Base-by-base conservation (phyloP, 2,113 vertebrate species). In the Thamnaconus septentrionalis region DNA sequence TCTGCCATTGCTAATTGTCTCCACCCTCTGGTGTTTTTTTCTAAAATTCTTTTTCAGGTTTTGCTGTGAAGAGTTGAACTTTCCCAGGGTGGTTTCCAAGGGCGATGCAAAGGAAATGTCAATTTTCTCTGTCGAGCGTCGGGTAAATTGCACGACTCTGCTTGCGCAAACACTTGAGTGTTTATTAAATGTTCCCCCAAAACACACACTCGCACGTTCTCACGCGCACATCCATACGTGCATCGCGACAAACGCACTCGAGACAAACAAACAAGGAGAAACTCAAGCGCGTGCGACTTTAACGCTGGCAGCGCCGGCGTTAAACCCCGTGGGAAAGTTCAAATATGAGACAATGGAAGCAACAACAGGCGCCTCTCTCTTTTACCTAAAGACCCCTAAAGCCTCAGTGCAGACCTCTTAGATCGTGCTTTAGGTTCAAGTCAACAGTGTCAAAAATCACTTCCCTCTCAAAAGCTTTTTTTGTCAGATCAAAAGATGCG, bases 61-160 rank as follows among this genome's bases (percentile, higher is more conserved):
- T 1, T 31, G 18, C 2, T 73, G 53, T 76, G 78, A 86, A 83
- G 66, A 76, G 57, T 41, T 18, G 44, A 64, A 71, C 76, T 82
- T 86, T 89, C 83, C 88, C 87, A 88, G 76, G 79, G 67, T 65
- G 75, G 85, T 85, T 81, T 82, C 83, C 86, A 82, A 72, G 51
- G 8, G 85, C 82, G 84, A 86, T 84, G 58, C 78, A 73, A 55
- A 73, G 57, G 50, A 87, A 85, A 85, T 82, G 80, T 84, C 79
- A 71, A 81, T 81, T 82, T 83, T 85, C 74, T 69, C 54, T 39
- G 52, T 61, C 62, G 76, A 82, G 73, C 2, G 41, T 12, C n/a
- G 76, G 71, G 60, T 83, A 75, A 83, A 85, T 81, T 73, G 60
- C 41, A 1, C 41, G 54, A 75, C 77, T 78, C 82, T 76, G 75